These are phyloP conservation scores for Drosophila cardini DNA, from an alignment of 1,140 invertebrate species.

Conservation along the genomic window DNA sequence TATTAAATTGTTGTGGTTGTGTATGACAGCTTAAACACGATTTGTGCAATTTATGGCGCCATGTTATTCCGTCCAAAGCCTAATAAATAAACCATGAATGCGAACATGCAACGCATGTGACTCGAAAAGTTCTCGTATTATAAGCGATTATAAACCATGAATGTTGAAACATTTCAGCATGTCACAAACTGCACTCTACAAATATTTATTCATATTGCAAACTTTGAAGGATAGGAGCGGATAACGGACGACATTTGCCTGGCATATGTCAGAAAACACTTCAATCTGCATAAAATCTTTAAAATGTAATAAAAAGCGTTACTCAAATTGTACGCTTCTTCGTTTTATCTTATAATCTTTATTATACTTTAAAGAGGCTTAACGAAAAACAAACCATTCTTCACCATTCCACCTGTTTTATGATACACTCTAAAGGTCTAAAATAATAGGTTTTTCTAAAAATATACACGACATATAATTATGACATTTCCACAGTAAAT, in stretches of 20 bases:
- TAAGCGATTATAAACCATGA: conserved; percentile 51
- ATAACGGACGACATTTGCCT: conserved; percentile 14
- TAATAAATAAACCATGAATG: conserved; percentile 67
- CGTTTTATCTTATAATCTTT: background rate
- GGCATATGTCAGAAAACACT: conserved; percentile 29
- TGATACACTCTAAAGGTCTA: too few species aligned
- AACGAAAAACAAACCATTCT: background rate
- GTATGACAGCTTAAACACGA: conserved; percentile 23
- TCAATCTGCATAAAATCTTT: conserved; percentile 3
- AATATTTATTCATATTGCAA: conserved; percentile 5
- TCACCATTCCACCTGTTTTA: too few species aligned
- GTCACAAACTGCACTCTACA: conserved; percentile 18
- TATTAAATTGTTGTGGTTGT: conserved; percentile 47
- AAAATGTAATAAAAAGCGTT: conserved; percentile 4
- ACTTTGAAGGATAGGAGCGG: background rate
- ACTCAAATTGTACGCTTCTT: background rate
- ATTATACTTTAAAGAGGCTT: background rate
- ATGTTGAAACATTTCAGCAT: conserved; percentile 42
- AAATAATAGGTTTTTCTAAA: background rate
- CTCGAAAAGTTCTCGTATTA: conserved; percentile 33
- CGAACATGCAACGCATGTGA: conserved; percentile 33
- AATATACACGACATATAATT: background rate
- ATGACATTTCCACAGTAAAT: conserved; percentile 21
- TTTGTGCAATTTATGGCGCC: conserved; percentile 39
- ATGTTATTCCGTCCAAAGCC: conserved; percentile 11